Conservation (phyloP, 2,888 invertebrate genomes). For the Drosophila buzzatii region DNA sequence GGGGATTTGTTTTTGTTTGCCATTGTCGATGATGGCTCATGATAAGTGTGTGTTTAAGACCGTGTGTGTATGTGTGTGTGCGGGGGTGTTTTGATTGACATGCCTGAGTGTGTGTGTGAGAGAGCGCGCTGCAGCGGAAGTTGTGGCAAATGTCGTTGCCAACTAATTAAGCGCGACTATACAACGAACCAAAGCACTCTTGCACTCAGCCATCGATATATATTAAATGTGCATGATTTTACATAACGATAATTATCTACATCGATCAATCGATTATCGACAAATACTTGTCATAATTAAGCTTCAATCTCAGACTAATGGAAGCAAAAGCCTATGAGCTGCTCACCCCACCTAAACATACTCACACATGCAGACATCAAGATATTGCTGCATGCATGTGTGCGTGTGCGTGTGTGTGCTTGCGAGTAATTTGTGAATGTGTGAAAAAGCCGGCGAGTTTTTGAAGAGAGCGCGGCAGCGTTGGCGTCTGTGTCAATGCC, state of each 20-base stretch:
- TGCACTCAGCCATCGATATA: conserved; percentile 2
- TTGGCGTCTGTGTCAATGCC: conserved; percentile 30
- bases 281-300: conserved; percentile 11
- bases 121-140: conserved; percentile 63
- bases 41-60: conserved; percentile 38
- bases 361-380: background rate
- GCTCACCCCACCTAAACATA: conserved; percentile 28
- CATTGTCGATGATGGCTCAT: conserved; percentile 50
- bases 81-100: conserved; percentile 49
- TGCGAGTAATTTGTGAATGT: conserved; percentile 26
- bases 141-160: conserved; percentile 52
- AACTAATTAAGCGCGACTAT: conserved; percentile 66
- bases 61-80: conserved; percentile 1
- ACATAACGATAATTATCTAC: conserved; percentile 31
- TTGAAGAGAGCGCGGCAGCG: conserved; percentile 54
- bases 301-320: conserved; percentile 14
- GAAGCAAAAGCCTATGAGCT: conserved; percentile 28
- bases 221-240: background rate
- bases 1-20: conserved; percentile 58
- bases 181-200: conserved; percentile 22
- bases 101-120: conserved; percentile 3
- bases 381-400: background rate
- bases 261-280: conserved; percentile 30
- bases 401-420: conserved; percentile 1
- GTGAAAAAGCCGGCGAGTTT: conserved; percentile 52